Percentiles rank a stretch among this genome's conserved stretches.
These are phyloP conservation scores for Orientallactaga bullata DNA, from an alignment of 2,113 vertebrate genomes.

Conservation along the genomic window DNA sequence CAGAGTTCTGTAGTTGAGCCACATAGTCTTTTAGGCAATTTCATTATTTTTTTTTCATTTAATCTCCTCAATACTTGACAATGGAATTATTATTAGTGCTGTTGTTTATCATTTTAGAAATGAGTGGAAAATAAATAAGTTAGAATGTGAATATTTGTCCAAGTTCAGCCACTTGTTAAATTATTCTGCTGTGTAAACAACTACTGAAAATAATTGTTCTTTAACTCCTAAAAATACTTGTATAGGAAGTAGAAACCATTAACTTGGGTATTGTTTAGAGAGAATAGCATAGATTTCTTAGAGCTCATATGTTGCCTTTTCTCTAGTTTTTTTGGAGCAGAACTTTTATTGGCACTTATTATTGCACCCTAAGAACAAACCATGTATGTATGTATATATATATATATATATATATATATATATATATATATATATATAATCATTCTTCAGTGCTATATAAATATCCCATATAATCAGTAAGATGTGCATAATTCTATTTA, in stretches of 20 bases:
- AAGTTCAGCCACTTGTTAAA: neutral
- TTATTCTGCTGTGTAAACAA: neutral
- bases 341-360: conserved; percentile 23
- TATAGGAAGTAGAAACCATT: neutral
- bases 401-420: too few species aligned
- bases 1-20: rapidly evolving
- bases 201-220: conserved; percentile 8
- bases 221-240: conserved; percentile 44
- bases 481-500: conserved; percentile 14
- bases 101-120: conserved; percentile 28
- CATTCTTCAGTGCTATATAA: conserved; percentile 15
- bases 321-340: neutral
- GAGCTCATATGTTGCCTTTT: neutral
- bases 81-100: neutral
- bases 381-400: too few species aligned
- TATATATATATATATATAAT: too few species aligned
- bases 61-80: neutral
- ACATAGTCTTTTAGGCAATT: neutral
- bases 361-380: neutral
- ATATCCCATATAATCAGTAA: conserved; percentile 46
- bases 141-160: neutral
- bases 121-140: neutral
- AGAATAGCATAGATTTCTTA: neutral
- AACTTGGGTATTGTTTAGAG: neutral
- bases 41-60: neutral